Percentiles rank a stretch among this genome's conserved stretches.
phyloP scores from a whole-genome alignment of 2,888 invertebrate genomes.

The Spatulosminthurus flaviceps region DNA sequence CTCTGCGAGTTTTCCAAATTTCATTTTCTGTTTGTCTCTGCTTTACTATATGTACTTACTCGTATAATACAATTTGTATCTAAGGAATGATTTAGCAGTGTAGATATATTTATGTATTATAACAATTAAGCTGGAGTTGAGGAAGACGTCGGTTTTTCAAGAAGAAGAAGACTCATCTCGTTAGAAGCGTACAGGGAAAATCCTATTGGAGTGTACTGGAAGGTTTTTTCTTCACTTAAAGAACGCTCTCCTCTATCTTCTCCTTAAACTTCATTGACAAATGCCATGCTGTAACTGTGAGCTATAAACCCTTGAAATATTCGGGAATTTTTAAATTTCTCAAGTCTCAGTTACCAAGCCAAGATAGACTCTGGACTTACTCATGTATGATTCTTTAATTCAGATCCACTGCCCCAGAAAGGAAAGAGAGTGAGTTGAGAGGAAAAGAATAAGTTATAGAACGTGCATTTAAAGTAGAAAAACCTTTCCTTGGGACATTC shows the following conservation, averaged over 20 bases:
- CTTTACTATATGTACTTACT: neutral
- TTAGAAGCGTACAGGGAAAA: neutral
- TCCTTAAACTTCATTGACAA: slow-evolving; percentile 3
- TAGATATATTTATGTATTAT: too few relatives aligned
- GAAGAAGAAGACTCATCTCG: too few relatives aligned
- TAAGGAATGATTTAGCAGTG: too few relatives aligned
- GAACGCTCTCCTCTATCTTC: neutral
- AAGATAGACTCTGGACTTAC: too few relatives aligned
- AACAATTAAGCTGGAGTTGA: too few relatives aligned
- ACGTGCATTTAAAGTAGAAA: neutral
- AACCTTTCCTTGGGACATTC: neutral
- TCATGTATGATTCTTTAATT: too few relatives aligned
- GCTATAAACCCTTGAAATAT: neutral
- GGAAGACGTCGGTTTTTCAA: too few relatives aligned
- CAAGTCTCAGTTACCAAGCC: too few relatives aligned
- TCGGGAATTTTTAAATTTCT: too few relatives aligned
- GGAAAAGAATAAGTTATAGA: too few relatives aligned
- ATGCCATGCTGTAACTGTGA: neutral
- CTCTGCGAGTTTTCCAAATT: neutral
- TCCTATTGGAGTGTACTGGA: neutral
- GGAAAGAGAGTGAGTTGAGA: too few relatives aligned
- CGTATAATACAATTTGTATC: neutral
- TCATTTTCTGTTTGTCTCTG: slow-evolving; percentile 16
- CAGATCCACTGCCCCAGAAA: too few relatives aligned
- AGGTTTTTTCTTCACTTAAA: neutral